These are phyloP conservation scores for Piprites chloris DNA, from an alignment of 2,113 vertebrate genomes.

Conservation along the genomic window DNA sequence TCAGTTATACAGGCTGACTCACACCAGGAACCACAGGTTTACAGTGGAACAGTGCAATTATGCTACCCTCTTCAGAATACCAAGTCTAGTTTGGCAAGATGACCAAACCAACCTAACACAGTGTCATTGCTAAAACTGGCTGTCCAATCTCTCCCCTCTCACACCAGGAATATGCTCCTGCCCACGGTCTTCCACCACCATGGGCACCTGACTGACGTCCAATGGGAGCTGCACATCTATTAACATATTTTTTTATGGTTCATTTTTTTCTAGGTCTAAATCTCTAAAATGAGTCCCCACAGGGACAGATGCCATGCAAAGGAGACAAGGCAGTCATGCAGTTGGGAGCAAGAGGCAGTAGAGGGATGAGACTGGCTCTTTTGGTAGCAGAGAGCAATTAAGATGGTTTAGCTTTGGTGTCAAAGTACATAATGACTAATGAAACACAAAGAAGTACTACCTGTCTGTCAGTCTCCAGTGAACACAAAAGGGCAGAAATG, in stretches of 20 bases:
- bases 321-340: neutral
- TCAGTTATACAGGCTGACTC: neutral
- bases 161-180: neutral
- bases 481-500: neutral
- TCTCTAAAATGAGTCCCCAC: accelerated
- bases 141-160: neutral
- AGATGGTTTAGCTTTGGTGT: neutral
- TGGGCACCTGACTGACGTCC: accelerated
- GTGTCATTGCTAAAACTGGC: neutral
- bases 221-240: accelerated
- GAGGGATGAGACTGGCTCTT: neutral
- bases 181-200: neutral
- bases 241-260: neutral
- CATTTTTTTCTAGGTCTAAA: neutral
- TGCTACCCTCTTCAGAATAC: neutral
- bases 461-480: neutral
- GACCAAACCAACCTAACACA: neutral
- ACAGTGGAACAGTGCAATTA: neutral
- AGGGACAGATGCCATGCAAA: neutral
- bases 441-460: neutral
- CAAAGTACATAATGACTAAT: neutral
- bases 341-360: neutral
- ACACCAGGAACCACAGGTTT: neutral
- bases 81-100: neutral
- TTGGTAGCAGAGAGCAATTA: neutral